These are phyloP conservation scores for Dicranocentrus wangi DNA, from an alignment of 2,888 invertebrate species.

Conservation along the genomic window DNA sequence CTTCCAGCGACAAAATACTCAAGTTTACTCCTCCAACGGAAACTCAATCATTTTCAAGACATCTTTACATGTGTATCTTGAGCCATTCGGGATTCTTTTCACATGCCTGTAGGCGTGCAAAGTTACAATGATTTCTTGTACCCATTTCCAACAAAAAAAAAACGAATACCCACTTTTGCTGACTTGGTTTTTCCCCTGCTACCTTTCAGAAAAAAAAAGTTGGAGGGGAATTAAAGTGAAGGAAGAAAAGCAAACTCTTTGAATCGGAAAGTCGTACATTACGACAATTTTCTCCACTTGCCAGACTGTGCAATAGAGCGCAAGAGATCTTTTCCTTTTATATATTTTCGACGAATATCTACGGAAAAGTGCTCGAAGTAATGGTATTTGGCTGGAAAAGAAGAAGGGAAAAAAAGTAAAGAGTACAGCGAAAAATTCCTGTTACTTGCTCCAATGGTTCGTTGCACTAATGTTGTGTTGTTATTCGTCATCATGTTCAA, in stretches of 20 bases:
- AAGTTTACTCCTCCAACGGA: too few relatives aligned
- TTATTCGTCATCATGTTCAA: neutral
- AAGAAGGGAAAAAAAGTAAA: too few relatives aligned
- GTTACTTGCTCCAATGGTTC: constrained; percentile 2
- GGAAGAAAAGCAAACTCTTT: constrained; percentile 4
- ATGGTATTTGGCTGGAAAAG: too few relatives aligned
- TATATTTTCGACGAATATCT: too few relatives aligned
- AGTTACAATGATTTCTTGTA: constrained; percentile 1
- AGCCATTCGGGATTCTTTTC: too few relatives aligned
- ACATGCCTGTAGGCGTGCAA: neutral
- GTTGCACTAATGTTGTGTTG: neutral
- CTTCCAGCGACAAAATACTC: too few relatives aligned
- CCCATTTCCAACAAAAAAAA: too few relatives aligned
- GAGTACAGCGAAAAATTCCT: neutral
- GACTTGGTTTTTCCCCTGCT: too few relatives aligned
- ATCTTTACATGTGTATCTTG: too few relatives aligned
- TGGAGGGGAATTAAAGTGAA: neutral
- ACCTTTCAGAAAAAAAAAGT: neutral
- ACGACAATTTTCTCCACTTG: neutral
- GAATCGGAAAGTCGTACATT: constrained; percentile 4
- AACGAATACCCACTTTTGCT: too few relatives aligned
- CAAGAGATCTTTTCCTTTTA: neutral
- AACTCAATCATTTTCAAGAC: too few relatives aligned
- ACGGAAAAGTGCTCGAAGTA: too few relatives aligned
- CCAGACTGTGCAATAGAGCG: constrained; percentile 19